Evolutionary conservation across 2,113 vertebrate genomes (phyloP).

Genomic region (Siniperca knerii): DNA sequence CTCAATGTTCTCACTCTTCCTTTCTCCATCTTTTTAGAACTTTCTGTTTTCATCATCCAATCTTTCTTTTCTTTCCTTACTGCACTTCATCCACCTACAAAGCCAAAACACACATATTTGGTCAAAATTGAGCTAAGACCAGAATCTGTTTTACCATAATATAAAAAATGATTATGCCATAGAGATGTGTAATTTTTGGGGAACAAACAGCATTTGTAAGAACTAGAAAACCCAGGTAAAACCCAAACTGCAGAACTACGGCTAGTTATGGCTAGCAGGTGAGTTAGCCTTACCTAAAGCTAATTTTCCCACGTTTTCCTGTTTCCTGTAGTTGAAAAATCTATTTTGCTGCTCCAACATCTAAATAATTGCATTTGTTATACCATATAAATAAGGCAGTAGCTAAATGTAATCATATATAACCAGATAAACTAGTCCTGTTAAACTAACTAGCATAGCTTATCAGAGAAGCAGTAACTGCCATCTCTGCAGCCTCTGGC

Average conservation of each 20-base stretch:
- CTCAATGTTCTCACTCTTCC: background rate
- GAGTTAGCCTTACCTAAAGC: background rate
- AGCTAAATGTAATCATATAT: too few species aligned
- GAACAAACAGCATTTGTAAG: background rate
- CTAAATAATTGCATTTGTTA: background rate
- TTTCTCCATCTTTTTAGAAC: conserved; percentile 7
- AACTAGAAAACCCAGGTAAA: background rate
- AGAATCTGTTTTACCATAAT: background rate
- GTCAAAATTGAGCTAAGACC: background rate
- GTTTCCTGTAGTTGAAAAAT: too few species aligned
- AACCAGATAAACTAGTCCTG: background rate
- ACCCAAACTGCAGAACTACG: background rate
- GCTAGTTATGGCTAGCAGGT: background rate
- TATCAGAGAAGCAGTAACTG: too few species aligned
- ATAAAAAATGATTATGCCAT: background rate
- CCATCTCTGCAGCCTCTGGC: too few species aligned
- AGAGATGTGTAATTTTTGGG: background rate
- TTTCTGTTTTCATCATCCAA: background rate
- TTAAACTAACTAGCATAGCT: background rate
- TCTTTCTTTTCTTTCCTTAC: background rate
- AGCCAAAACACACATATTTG: background rate
- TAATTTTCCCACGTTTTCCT: background rate
- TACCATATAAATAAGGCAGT: background rate
- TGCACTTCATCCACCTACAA: background rate
- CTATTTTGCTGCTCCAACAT: background rate